A percentile compares a stretch with the other conserved stretches of the same genome.
phyloP scores from a whole-genome alignment of 2,797 vertebrate genomes.

The Ispidina lecontei region DNA sequence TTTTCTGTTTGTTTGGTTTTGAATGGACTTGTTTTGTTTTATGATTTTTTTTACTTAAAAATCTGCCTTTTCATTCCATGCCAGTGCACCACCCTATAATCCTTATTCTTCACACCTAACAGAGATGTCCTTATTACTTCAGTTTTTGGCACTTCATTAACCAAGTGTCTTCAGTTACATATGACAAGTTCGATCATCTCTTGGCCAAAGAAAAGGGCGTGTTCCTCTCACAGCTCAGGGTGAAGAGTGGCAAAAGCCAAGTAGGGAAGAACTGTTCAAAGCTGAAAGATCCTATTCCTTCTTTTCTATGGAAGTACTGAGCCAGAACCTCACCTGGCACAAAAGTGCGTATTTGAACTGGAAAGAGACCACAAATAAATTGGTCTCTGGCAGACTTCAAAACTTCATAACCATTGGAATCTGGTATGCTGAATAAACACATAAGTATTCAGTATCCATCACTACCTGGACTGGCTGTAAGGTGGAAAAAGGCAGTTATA shows the following conservation, averaged over 20 bases:
- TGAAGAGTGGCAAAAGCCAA: not conserved
- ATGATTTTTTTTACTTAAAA: not conserved
- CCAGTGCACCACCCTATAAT: not conserved
- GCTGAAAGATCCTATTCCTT: not conserved
- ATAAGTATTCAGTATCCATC: not conserved
- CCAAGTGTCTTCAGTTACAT: not conserved
- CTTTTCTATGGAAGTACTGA: not conserved
- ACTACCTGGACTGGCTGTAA: rapidly evolving
- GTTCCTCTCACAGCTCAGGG: not conserved
- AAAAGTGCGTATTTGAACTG: not conserved
- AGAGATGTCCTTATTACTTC: not conserved
- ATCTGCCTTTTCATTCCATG: not conserved
- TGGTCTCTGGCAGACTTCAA: not conserved
- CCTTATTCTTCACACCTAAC: not conserved
- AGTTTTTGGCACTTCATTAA: not conserved
- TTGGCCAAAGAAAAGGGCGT: not conserved
- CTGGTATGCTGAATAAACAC: not conserved
- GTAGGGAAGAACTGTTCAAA: not conserved
- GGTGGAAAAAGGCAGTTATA: not conserved
- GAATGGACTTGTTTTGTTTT: not conserved
- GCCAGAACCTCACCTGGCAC: not conserved
- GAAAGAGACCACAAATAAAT: not conserved
- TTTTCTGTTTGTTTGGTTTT: not conserved
- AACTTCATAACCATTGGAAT: not conserved
- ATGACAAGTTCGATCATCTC: not conserved